These are phyloP conservation scores for Pseudomyrmex sp. DNA, from an alignment of 1,140 invertebrate genomes.

Conservation along the genomic window DNA sequence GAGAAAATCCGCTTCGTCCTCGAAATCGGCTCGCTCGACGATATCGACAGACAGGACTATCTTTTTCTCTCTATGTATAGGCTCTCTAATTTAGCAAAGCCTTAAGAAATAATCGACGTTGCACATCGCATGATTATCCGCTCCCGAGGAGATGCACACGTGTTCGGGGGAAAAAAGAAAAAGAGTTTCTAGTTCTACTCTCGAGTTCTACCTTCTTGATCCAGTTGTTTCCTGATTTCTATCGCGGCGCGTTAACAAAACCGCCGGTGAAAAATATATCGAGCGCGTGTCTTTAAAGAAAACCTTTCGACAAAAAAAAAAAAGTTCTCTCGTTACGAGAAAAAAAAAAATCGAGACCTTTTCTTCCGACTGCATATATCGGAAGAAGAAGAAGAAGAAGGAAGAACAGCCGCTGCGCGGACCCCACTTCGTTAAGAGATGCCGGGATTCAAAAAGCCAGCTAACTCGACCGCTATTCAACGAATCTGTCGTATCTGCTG, in stretches of 20 bases:
- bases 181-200: background rate
- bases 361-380: background rate
- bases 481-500: conserved; percentile 43
- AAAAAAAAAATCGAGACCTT: conserved; percentile 24
- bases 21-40: conserved; percentile 27
- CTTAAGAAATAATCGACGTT: conserved; percentile 44
- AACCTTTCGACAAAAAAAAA: background rate
- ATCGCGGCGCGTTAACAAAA: background rate
- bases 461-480: conserved; percentile 50
- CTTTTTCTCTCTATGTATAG: conserved; percentile 9
- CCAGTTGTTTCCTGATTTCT: conserved; percentile 18
- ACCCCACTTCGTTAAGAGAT: conserved; percentile 35
- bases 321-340: conserved; percentile 1
- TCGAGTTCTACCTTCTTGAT: background rate
- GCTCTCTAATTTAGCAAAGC: conserved; percentile 41
- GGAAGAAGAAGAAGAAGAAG: too few relatives aligned
- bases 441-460: conserved; percentile 37
- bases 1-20: conserved; percentile 39
- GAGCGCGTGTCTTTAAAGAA: background rate
- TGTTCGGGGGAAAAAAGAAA: background rate
- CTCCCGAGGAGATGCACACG: conserved; percentile 17
- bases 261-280: background rate
- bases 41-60: conserved; percentile 13
- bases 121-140: conserved; percentile 19
- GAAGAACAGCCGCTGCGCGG: background rate